Evolutionary conservation across 2,113 vertebrate genomes (phyloP).

Genomic region (Columbina picui): DNA sequence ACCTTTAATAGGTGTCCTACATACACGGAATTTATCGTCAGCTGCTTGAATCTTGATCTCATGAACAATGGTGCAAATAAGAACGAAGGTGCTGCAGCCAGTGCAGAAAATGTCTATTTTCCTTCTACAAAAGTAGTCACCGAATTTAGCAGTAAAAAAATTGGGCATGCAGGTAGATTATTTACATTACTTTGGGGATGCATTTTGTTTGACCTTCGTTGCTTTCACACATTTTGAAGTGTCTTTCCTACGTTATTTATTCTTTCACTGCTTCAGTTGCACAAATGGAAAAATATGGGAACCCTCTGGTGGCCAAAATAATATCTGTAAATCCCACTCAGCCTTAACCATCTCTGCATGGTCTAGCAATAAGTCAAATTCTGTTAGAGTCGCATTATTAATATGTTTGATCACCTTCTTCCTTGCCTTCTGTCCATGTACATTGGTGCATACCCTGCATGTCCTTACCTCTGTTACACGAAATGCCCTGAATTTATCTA

Average conservation of each 20-base stretch:
- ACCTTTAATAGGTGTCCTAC: slow-evolving; percentile 17
- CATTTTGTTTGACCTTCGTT: not conserved
- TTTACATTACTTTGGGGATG: not conserved
- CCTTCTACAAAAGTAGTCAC: not conserved
- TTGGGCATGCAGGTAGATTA: not conserved
- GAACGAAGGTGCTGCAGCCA: not conserved
- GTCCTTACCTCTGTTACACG: not conserved
- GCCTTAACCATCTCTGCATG: not conserved
- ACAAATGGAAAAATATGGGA: slow-evolving; percentile 53
- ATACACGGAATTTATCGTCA: not conserved
- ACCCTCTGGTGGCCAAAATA: slow-evolving; percentile 65
- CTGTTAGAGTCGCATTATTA: not conserved
- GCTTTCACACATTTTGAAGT: not conserved
- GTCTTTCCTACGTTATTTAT: not conserved
- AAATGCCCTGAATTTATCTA: not conserved
- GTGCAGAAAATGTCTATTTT: not conserved
- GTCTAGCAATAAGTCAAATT: not conserved
- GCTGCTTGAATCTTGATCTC: slow-evolving; percentile 9
- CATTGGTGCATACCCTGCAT: not conserved
- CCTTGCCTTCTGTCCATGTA: not conserved
- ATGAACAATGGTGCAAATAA: not conserved
- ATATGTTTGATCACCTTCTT: not conserved
- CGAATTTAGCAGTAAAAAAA: not conserved
- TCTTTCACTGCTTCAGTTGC: not conserved
- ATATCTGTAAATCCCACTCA: slow-evolving; percentile 46